Base-by-base conservation (phyloP, 2,113 vertebrate genomes). In the Ardeotis arabs region DNA sequence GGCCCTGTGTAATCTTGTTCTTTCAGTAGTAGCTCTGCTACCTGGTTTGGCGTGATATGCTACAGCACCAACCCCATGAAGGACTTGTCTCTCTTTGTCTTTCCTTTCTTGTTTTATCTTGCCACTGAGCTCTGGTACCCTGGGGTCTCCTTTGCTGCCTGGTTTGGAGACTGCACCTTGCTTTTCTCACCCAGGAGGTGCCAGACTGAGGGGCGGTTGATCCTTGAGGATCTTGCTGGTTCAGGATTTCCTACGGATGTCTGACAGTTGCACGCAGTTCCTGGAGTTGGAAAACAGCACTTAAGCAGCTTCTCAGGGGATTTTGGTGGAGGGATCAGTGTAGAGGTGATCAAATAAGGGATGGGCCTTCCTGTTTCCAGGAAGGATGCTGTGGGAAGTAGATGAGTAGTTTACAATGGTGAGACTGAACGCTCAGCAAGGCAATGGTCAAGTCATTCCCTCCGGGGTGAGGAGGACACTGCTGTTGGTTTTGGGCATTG, bases 81-180 rank as follows among this genome's bases (percentile, higher is more conserved):
- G 28, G 14, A 72, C 39, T 28, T 10, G 1, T 2, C 19, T 14
- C 5, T 47, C 23, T 18, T 53, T 44, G 4, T 41, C 6, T 49
- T 17, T 22, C 11, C 12, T 33, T 14, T 25, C 12, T 9, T 24
- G 10, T 18, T 49, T 41, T 18, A 7, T 31, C 20, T 59, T 62
- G n/a, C 69, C 1, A 3, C 33, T 68, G 53, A 55, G 16, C 24
- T 49, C 0, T 21, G 3, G 6, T 35, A 11, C 18, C 29, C 7
- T 9, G 22, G 21, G 25, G 22, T 44, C 12, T 62, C 24, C 45
- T 74, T 24, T 23, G 31, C 29, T 80, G 29, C 35, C 21, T 16
- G 35, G 19, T 24, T 37, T 24, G 49, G 35, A 35, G 33, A 2
- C 10, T 52, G 5, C 28, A 53, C 12, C 31, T 35, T 68, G 44